Percentiles rank a stretch among this genome's conserved stretches.
Evolutionary conservation across 2,797 vertebrate genomes (phyloP).

Genomic region (Acanthurus leucopareius): DNA sequence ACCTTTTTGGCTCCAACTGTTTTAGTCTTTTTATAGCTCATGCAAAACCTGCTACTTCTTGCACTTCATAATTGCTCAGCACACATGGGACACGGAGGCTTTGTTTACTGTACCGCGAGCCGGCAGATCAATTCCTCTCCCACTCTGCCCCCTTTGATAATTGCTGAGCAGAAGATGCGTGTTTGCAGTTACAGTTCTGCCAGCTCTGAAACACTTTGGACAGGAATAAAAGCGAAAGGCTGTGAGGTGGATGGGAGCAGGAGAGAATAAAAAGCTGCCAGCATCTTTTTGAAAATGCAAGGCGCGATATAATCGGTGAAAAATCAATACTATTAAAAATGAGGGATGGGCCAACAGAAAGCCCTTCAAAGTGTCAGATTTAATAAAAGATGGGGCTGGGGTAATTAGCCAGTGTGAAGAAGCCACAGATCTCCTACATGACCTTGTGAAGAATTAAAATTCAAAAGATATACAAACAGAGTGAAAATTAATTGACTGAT

Average conservation of each 20-base stretch:
- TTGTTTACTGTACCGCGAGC: slow-evolving; percentile 79
- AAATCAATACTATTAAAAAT: slow-evolving; percentile 82
- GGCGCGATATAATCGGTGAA: slow-evolving; percentile 75
- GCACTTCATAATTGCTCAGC: slow-evolving; percentile 82
- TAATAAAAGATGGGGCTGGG: slow-evolving; percentile 73
- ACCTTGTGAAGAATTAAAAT: slow-evolving; percentile 66
- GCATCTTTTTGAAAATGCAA: slow-evolving; percentile 74
- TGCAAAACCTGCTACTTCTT: slow-evolving; percentile 72
- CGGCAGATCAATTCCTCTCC: slow-evolving; percentile 80
- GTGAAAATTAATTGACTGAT: slow-evolving; percentile 29
- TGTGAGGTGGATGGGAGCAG: slow-evolving; percentile 42
- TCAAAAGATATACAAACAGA: slow-evolving; percentile 49
- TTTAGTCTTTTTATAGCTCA: slow-evolving; percentile 66
- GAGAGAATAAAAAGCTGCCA: slow-evolving; percentile 56
- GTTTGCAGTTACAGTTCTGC: slow-evolving; percentile 74
- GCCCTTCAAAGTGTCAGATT: slow-evolving; percentile 82
- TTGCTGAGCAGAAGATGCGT: slow-evolving; percentile 76
- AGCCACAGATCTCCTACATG: slow-evolving; percentile 56
- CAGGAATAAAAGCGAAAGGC: slow-evolving; percentile 66
- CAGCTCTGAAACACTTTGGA: slow-evolving; percentile 74
- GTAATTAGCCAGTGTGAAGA: slow-evolving; percentile 74
- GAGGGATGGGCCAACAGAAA: slow-evolving; percentile 75
- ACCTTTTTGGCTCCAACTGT: slow-evolving; percentile 41
- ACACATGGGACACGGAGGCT: slow-evolving; percentile 77
- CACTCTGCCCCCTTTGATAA: slow-evolving; percentile 78